Base-by-base conservation (phyloP, 2,797 vertebrate species). In the Rhyacichthys aspro region DNA sequence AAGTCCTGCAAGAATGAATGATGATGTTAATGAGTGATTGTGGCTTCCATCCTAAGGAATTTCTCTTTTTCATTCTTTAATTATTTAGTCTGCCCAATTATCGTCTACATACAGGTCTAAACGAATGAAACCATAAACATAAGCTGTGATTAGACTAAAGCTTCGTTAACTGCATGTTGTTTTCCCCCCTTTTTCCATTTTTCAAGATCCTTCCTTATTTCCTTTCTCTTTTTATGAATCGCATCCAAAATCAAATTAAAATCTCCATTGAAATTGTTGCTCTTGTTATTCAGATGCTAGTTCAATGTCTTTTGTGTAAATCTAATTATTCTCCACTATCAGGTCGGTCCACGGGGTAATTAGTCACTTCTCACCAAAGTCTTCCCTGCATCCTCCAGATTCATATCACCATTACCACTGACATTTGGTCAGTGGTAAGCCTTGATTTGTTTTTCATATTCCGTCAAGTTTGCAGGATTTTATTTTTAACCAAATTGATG, bases 261-360 rank as follows among this genome's bases (percentile, higher is more conserved):
- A 61, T 82, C 83, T 63, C 86, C 50, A 84, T 85, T 86, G 69
- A 88, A 85, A 83, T 81, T 88, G 76, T 88, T 83, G 74, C 84
- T 89, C 82, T 90, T 90, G 81, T 87, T 89, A 88, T 88, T 89
- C 88, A 84, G 84, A 85, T 87, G 85, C 84, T 55, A 83, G 70
- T 79, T 88, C 82, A 18, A 73, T 72, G 60, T 87, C 87, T 86
- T 88, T 90, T 90, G 89, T 90, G 83, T 67, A 73, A 59, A 75
- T 90, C 79, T 90, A 89, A 91, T 91, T 89, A 89, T 90, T 90
- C 83, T 81, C 70, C 72, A 76, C 84, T 87, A 90, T 90, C 86
- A 85, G 83, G 78, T 81, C 70, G 78, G 86, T 86, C 87, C 87
- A 88, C 78, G 38, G 85, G 82, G 82, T 90, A 90, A 90, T 90